These are phyloP conservation scores for Desmophyllum pertusum DNA, from an alignment of 92 coral and sea anemone species.

Conservation along the genomic window DNA sequence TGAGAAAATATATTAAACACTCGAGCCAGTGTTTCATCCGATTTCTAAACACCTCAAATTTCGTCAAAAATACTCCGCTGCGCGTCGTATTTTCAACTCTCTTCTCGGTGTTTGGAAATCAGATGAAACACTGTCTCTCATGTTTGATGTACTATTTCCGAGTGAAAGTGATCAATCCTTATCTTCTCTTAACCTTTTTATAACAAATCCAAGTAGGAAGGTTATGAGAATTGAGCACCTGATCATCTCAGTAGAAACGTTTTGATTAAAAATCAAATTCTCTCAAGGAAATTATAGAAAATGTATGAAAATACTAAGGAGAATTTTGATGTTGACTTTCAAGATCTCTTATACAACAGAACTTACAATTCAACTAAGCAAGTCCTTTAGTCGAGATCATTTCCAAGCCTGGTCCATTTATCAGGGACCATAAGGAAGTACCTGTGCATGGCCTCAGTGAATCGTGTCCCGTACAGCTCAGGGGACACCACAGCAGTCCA, in stretches of 20 bases:
- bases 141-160: too few species aligned
- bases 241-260: not conserved
- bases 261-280: not conserved
- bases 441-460: constrained; percentile 98
- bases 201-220: too few species aligned
- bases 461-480: constrained; percentile 93
- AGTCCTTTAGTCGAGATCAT: constrained; percentile 76
- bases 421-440: constrained; percentile 98
- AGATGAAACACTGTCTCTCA: too few species aligned
- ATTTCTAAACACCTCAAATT: too few species aligned
- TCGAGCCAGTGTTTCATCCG: too few species aligned
- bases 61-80: too few species aligned
- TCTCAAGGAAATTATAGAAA: not conserved
- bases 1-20: too few species aligned
- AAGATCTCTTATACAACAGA: not conserved
- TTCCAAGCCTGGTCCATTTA: constrained; percentile 97
- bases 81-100: too few species aligned
- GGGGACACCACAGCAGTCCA: constrained; percentile 91
- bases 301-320: not conserved
- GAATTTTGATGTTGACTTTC: not conserved
- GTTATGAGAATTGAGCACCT: too few species aligned
- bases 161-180: too few species aligned
- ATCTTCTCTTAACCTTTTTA: too few species aligned
- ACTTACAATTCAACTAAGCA: not conserved
- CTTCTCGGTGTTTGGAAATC: too few species aligned